Percentiles rank a stretch among this genome's conserved stretches.
Conservation (phyloP, 1,140 invertebrate species). For the Zaprionus nigranus region DNA sequence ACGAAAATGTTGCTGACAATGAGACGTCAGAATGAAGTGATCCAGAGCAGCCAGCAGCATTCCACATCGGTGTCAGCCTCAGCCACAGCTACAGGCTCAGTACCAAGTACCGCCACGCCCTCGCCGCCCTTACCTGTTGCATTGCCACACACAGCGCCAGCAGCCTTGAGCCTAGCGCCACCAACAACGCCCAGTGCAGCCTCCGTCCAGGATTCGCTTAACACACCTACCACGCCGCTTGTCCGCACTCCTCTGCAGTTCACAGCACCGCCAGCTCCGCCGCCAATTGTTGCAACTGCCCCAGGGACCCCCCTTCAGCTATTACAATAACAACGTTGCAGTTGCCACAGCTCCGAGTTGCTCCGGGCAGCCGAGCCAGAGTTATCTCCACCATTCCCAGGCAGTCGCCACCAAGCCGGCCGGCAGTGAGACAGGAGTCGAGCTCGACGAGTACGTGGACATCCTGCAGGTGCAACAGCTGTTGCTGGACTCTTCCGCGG, state of each 20-base stretch:
- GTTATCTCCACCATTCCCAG: slow-evolving; percentile 41
- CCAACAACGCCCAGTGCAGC: slow-evolving; percentile 14
- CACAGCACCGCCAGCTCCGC: slow-evolving; percentile 55
- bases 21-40: slow-evolving; percentile 84
- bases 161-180: slow-evolving; percentile 21
- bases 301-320: too few species aligned
- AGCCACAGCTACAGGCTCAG: slow-evolving; percentile 33
- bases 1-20: slow-evolving; percentile 85
- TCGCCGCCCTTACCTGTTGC: slow-evolving; percentile 31
- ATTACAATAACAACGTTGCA: slow-evolving; percentile 26
- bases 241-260: slow-evolving; percentile 75
- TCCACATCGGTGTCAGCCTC: slow-evolving; percentile 32
- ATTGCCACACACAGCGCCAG: slow-evolving; percentile 29
- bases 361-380: slow-evolving; percentile 10
- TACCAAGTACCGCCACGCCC: slow-evolving; percentile 41
- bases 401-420: slow-evolving; percentile 16
- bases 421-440: slow-evolving; percentile 23
- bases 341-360: neutral
- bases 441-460: slow-evolving; percentile 86
- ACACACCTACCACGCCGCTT: slow-evolving; percentile 78
- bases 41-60: slow-evolving; percentile 68
- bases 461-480: slow-evolving; percentile 86
- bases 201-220: slow-evolving; percentile 66
- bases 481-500: slow-evolving; percentile 84
- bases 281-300: slow-evolving; percentile 43